Evolutionary conservation across 2,888 invertebrate genomes (phyloP).

Genomic region (Drosophila niveifrons): DNA sequence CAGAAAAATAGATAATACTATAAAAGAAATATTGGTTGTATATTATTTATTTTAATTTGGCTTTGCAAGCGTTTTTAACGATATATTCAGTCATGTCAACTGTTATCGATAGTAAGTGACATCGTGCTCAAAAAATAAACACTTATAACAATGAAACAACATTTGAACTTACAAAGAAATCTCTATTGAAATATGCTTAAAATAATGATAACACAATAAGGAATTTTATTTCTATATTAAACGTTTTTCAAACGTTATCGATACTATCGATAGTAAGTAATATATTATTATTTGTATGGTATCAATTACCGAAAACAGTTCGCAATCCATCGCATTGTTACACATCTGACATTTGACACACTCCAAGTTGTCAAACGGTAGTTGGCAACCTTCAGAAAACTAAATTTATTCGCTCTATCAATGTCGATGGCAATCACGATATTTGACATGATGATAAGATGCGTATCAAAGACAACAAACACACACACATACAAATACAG

Average conservation of each 20-base stretch:
- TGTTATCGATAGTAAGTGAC: too few species aligned
- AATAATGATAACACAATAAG: too few species aligned
- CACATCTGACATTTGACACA: neutral
- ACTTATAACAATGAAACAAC: too few species aligned
- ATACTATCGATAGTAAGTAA: conserved; percentile 9
- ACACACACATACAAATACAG: neutral
- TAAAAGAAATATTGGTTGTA: too few species aligned
- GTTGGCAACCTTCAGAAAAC: neutral
- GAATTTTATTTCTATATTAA: neutral
- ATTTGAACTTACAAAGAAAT: too few species aligned
- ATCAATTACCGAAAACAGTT: neutral
- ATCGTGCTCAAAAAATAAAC: too few species aligned
- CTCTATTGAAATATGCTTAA: too few species aligned
- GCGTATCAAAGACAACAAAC: conserved; percentile 1
- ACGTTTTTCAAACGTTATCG: neutral
- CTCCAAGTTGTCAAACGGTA: conserved; percentile 9
- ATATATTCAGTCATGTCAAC: too few species aligned
- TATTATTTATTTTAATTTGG: too few species aligned
- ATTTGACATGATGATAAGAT: conserved; percentile 39
- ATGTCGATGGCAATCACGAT: conserved; percentile 21
- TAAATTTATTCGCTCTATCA: conserved; percentile 20
- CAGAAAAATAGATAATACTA: too few species aligned
- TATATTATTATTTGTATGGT: too few species aligned
- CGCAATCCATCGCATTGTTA: neutral
- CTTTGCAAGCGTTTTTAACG: too few species aligned